These are phyloP conservation scores for Drosophila multiciliata DNA, from an alignment of 2,888 invertebrate species.

Conservation along the genomic window DNA sequence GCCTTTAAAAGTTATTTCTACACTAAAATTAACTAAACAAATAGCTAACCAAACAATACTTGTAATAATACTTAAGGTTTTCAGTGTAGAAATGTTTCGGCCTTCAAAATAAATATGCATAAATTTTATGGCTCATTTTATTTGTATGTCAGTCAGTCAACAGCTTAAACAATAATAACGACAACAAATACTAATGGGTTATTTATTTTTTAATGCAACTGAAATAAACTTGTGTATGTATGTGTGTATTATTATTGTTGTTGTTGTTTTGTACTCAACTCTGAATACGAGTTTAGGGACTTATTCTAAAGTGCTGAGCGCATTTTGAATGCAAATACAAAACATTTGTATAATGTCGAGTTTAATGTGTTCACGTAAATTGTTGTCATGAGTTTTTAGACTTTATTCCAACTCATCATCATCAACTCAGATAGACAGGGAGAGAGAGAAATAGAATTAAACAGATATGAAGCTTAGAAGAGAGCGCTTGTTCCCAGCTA, in stretches of 20 bases:
- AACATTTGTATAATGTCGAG: slow-evolving; percentile 46
- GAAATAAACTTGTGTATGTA: slow-evolving; percentile 3
- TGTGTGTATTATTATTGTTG: background rate
- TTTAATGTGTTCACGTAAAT: slow-evolving; percentile 47
- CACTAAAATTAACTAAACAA: background rate
- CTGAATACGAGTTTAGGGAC: slow-evolving; percentile 26
- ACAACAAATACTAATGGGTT: slow-evolving; percentile 40
- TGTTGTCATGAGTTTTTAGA: slow-evolving; percentile 33
- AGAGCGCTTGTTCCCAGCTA: slow-evolving; percentile 66
- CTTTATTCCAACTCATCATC: slow-evolving; percentile 48
- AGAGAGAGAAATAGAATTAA: slow-evolving; percentile 10
- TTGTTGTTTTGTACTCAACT: slow-evolving; percentile 8
- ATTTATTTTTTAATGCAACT: slow-evolving; percentile 39
- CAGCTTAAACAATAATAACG: slow-evolving; percentile 14
- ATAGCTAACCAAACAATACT: background rate
- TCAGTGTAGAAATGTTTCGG: slow-evolving; percentile 16
- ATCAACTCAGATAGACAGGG: slow-evolving; percentile 23
- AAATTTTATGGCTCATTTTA: slow-evolving; percentile 27
- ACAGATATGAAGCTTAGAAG: background rate
- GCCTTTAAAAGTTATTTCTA: background rate
- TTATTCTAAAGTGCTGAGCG: slow-evolving; percentile 6
- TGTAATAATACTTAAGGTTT: slow-evolving; percentile 10
- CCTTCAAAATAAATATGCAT: background rate
- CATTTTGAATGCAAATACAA: slow-evolving; percentile 55
- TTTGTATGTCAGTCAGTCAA: slow-evolving; percentile 19